These are phyloP conservation scores for Chaetodon trifascialis DNA, from an alignment of 2,113 vertebrate species.

Conservation along the genomic window DNA sequence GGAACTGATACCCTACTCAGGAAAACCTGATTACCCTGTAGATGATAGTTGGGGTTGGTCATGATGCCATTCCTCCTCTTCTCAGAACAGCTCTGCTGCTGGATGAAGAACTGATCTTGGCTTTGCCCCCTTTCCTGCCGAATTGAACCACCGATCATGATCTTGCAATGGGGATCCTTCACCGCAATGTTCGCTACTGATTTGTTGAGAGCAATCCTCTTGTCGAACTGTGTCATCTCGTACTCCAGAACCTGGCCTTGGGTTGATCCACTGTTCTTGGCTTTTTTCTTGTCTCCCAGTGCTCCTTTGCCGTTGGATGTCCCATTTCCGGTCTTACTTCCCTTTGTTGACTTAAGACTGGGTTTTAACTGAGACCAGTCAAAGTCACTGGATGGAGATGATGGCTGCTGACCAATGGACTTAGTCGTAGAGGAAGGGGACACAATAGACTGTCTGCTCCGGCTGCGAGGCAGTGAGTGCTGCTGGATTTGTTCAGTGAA, in stretches of 20 bases:
- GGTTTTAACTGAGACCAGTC: slow-evolving; percentile 96
- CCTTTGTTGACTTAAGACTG: slow-evolving; percentile 90
- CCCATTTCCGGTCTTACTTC: slow-evolving; percentile 87
- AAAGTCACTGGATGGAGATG: slow-evolving; percentile 92
- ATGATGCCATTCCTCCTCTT: slow-evolving; percentile 98
- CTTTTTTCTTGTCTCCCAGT: slow-evolving; percentile 89
- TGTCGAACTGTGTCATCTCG: slow-evolving; percentile 98
- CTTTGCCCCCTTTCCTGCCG: slow-evolving; percentile 87
- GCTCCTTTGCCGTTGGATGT: slow-evolving; percentile 86
- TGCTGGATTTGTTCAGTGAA: slow-evolving; percentile 98
- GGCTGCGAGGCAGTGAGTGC: slow-evolving; percentile 95
- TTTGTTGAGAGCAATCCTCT: slow-evolving; percentile 88
- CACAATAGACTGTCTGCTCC: slow-evolving; percentile 95
- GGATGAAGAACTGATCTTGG: slow-evolving; percentile 92
- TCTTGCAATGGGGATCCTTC: slow-evolving; percentile 91
- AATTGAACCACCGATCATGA: slow-evolving; percentile 85
- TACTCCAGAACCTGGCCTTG: slow-evolving; percentile 95
- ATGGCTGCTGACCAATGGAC: slow-evolving; percentile 89
- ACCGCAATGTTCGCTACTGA: slow-evolving; percentile 83
- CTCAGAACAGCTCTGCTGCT: slow-evolving; percentile 92
- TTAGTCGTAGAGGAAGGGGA: slow-evolving; percentile 95
- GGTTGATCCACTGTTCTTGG: slow-evolving; percentile 86
- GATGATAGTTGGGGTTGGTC: slow-evolving; percentile 98
- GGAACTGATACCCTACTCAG: slow-evolving; percentile 94
- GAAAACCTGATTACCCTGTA: slow-evolving; percentile 96